These are phyloP conservation scores for Teleogryllus occipitalis DNA, from an alignment of 1,140 invertebrate genomes.

Conservation along the genomic window DNA sequence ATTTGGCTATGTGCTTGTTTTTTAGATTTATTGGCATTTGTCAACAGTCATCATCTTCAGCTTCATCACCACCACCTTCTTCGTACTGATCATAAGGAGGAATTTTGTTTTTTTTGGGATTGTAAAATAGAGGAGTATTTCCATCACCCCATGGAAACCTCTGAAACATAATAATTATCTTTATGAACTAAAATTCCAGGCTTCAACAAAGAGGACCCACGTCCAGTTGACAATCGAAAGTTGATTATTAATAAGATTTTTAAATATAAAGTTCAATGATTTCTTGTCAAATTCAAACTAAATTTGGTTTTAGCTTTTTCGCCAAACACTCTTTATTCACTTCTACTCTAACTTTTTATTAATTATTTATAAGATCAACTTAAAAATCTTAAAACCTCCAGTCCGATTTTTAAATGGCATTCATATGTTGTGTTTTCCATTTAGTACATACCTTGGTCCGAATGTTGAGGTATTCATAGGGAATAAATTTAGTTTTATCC, in stretches of 20 bases:
- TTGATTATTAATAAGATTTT: no score
- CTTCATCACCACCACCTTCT: neutral
- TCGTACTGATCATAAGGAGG: conserved; percentile 35
- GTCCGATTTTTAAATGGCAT: no score
- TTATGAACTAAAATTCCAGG: neutral
- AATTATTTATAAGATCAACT: no score
- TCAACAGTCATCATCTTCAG: neutral
- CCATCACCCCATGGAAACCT: conserved; percentile 87
- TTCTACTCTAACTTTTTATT: no score
- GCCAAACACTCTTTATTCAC: no score
- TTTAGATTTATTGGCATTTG: neutral
- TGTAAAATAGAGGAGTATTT: conserved; percentile 73
- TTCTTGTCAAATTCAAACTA: no score
- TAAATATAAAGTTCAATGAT: no score
- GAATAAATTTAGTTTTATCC: neutral
- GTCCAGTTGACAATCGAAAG: no score
- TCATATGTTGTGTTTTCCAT: no score
- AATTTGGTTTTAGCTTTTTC: no score
- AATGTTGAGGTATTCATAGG: neutral
- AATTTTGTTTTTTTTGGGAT: conserved; percentile 67
- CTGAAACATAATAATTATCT: conserved; percentile 36
- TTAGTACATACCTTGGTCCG: neutral
- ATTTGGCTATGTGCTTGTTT: neutral
- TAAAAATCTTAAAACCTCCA: no score
- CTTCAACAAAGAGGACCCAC: no score